These are phyloP conservation scores for Ichneumoninae sp. DNA, from an alignment of 2,888 invertebrate genomes.

Conservation along the genomic window DNA sequence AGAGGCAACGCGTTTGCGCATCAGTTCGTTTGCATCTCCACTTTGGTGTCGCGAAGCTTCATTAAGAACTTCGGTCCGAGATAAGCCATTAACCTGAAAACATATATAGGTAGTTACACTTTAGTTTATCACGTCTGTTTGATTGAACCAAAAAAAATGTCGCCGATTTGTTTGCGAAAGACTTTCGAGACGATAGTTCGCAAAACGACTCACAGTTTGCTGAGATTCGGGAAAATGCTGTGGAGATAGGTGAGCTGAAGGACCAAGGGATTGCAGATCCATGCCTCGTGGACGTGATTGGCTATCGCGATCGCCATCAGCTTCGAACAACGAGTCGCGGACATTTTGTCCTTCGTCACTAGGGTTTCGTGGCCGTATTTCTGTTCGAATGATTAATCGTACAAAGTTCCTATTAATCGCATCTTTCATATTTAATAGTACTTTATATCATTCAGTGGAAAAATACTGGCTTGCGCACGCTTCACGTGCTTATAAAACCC, in stretches of 20 bases:
- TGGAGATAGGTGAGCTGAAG: slow-evolving; percentile 76
- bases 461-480: too few species aligned
- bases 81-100: slow-evolving; percentile 69
- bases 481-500: too few species aligned
- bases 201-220: slow-evolving; percentile 71
- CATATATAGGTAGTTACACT: neutral
- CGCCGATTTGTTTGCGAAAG: neutral
- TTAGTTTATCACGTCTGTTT: neutral
- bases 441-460: too few species aligned
- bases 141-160: neutral
- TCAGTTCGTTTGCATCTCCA: slow-evolving; percentile 54
- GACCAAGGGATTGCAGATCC: slow-evolving; percentile 86
- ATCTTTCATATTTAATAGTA: slow-evolving; percentile 1
- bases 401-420: slow-evolving; percentile 8
- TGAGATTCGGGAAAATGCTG: slow-evolving; percentile 76
- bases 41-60: slow-evolving; percentile 75
- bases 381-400: slow-evolving; percentile 73
- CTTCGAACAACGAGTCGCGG: slow-evolving; percentile 86
- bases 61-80: slow-evolving; percentile 75
- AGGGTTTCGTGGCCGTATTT: slow-evolving; percentile 83
- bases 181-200: neutral
- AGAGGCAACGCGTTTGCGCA: neutral
- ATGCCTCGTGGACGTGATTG: slow-evolving; percentile 88
- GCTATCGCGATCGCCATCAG: slow-evolving; percentile 87
- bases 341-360: slow-evolving; percentile 85